Base-by-base conservation (phyloP, 2,113 vertebrate genomes). In the Microcebus ravelobensis region DNA sequence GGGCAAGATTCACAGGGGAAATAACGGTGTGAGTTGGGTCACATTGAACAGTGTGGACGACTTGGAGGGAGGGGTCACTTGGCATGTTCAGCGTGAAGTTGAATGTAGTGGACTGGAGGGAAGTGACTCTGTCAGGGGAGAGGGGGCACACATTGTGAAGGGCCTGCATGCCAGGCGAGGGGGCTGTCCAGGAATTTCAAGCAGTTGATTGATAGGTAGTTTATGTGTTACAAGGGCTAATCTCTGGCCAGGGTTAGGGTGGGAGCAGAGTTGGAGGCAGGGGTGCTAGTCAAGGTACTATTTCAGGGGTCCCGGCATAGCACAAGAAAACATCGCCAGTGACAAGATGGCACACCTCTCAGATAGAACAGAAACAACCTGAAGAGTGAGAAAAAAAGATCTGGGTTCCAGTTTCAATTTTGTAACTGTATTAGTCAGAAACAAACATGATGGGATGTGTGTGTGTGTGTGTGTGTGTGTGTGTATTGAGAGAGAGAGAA, bases 61-160 rank as follows among this genome's bases (percentile, higher is more conserved):
- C 73, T 21, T 4, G 5, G 63, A n/a, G 31, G 71, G 23, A 70
- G 67, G n/a, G 34, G 34, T 65, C 27, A 7, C 57, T 77, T 18
- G 34, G 14, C 27, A 17, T 1, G 0, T 12, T n/a, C 34, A 7
- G 23, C 25, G 13, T 2, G 2, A 55, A 70, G 29, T 21, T 71
- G 50, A 61, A 7, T 42, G 14, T 48, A n/a, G 34, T 17, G 27
- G 61, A 39, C 27, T 29, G 10, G 55, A 68, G 17, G 29, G 6
- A 3, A 39, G 50, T 15, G 15, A 52, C 21, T 83, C 42, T 83
- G 10, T 5, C 11, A 79, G 52, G 29, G 36, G n/a, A 25, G 34
- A 81, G 61, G 68, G 55, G 14, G 17, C 29, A 34, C 34, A 11
- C 70, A 27, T 13, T 34, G 23, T 6, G 45, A 92, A 83, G 70